Evolutionary conservation across 1,140 invertebrate species (phyloP).

Genomic region (Teleopsis dalmanni): DNA sequence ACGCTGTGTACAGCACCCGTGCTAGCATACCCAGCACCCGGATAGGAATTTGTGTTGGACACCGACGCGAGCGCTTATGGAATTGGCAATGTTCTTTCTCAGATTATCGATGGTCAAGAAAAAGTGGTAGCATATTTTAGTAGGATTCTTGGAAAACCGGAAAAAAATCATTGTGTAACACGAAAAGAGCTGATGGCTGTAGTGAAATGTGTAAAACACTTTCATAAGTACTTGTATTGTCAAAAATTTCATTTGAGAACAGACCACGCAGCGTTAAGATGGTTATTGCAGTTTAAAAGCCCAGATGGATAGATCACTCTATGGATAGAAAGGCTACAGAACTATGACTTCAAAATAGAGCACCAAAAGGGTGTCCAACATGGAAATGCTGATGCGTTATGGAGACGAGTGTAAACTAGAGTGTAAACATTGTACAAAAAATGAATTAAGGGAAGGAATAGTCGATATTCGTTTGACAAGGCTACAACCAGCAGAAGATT

Average conservation of each 20-base stretch:
- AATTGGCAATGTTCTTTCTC: constrained; percentile 16
- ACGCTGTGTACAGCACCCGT: not conserved
- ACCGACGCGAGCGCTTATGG: constrained; percentile 18
- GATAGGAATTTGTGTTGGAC: constrained; percentile 18
- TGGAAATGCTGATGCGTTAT: not conserved
- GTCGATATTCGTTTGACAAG: not conserved
- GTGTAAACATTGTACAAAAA: not conserved
- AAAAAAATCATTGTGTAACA: constrained; percentile 23
- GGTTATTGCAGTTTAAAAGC: constrained; percentile 21
- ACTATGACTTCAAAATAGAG: not conserved
- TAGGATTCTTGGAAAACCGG: constrained; percentile 33
- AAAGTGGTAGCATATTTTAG: constrained; percentile 26
- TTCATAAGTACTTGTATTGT: constrained; percentile 18
- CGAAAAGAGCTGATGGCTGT: constrained; percentile 20
- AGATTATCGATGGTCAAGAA: constrained; percentile 18
- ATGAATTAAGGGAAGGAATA: not conserved
- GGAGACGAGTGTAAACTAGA: constrained; percentile 6
- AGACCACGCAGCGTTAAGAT: constrained; percentile 21
- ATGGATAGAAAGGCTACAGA: not conserved
- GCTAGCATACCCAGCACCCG: not conserved
- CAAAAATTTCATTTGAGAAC: constrained; percentile 18
- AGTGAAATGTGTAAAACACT: constrained; percentile 19
- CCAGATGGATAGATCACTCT: not conserved
- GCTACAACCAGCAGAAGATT: not conserved
- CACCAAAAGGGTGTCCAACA: not conserved